These are phyloP conservation scores for Diarsia brunnea DNA, from an alignment of 2,888 invertebrate species.

Conservation along the genomic window DNA sequence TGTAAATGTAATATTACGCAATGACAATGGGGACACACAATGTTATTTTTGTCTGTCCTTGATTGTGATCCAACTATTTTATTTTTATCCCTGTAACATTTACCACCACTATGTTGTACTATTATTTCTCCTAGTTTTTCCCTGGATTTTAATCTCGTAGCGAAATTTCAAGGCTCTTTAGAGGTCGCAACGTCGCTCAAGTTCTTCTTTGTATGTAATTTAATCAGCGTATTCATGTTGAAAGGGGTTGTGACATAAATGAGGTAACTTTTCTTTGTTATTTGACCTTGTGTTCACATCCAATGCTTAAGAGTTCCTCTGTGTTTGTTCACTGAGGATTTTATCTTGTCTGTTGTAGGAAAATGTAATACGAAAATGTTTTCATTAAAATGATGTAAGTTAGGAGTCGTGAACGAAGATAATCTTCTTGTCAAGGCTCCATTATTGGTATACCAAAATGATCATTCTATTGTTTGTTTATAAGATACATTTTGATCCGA, in stretches of 20 bases:
- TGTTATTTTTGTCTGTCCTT: conserved; percentile 3
- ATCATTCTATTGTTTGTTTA: not conserved
- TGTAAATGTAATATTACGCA: not conserved
- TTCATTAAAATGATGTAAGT: conserved; percentile 45
- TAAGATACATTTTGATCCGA: not conserved
- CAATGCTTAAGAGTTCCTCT: conserved; percentile 50
- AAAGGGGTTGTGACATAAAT: conserved; percentile 64
- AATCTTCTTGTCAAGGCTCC: conserved; percentile 4
- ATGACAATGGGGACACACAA: not conserved
- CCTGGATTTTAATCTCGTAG: conserved; percentile 54
- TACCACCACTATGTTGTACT: conserved; percentile 5
- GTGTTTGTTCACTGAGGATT: conserved; percentile 53
- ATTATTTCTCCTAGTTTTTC: conserved; percentile 43
- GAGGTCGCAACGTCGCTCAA: conserved; percentile 59
- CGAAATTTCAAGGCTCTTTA: conserved; percentile 59
- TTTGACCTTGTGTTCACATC: conserved; percentile 58
- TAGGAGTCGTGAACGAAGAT: conserved; percentile 12
- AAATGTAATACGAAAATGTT: conserved; percentile 17
- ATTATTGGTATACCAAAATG: not conserved
- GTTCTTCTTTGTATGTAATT: conserved; percentile 64
- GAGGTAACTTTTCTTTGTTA: conserved; percentile 62
- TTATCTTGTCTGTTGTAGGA: conserved; percentile 38
- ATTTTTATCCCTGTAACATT: conserved; percentile 7
- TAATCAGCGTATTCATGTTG: conserved; percentile 67
- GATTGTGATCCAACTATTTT: conserved; percentile 5